phyloP scores from a whole-genome alignment of 2,113 vertebrate genomes.

The Physeter macrocephalus region DNA sequence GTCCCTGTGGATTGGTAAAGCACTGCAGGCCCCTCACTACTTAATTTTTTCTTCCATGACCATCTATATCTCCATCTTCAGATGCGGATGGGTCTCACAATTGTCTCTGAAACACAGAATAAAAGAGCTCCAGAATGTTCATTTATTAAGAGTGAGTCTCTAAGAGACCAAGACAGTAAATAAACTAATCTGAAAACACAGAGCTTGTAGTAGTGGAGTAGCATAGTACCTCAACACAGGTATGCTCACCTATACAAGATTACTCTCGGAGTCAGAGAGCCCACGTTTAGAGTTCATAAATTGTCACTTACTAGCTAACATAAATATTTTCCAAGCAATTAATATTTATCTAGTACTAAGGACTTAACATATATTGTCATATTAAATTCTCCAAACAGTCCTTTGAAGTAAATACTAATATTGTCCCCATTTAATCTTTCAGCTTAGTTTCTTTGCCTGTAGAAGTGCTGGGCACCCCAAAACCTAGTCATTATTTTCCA shows the following conservation, averaged over 20 bases:
- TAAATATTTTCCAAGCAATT: neutral
- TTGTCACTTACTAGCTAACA: neutral
- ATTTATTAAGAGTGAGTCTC: neutral
- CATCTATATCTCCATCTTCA: constrained; percentile 23
- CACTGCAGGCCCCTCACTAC: neutral
- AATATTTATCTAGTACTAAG: neutral
- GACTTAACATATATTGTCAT: neutral
- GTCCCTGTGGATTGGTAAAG: constrained; percentile 17
- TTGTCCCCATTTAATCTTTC: neutral
- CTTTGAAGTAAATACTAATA: neutral
- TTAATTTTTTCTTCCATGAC: constrained; percentile 18
- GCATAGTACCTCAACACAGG: neutral
- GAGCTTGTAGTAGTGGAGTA: neutral
- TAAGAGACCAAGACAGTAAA: neutral
- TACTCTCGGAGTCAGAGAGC: neutral
- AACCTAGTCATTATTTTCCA: neutral
- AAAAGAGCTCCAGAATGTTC: neutral
- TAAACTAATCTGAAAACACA: neutral
- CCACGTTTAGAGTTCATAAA: neutral
- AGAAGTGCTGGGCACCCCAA: neutral
- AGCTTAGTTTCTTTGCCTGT: neutral
- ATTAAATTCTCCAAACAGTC: neutral
- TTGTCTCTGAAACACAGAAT: neutral
- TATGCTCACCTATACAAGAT: neutral
- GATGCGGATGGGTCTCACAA: neutral